Conservation (phyloP, 2,888 invertebrate species). For the Dolichomitus sp. region DNA sequence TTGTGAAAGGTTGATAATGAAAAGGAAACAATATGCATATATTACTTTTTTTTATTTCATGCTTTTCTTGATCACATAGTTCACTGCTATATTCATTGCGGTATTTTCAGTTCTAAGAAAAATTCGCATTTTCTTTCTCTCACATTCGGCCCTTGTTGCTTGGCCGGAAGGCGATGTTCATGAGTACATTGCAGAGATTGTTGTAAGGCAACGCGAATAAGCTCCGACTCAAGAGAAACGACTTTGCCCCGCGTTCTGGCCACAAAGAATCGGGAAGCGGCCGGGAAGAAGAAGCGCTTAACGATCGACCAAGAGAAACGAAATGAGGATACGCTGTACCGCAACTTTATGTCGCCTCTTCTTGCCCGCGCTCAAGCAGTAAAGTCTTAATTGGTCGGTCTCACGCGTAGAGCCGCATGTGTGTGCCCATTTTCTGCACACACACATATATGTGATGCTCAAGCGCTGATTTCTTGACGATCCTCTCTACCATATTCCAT, state of each 20-base stretch:
- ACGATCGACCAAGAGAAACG: constrained; percentile 69
- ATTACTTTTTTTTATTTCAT: too few relatives aligned
- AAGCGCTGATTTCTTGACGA: constrained; percentile 44
- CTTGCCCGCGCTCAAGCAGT: constrained; percentile 64
- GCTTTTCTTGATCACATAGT: not conserved
- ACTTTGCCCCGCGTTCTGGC: constrained; percentile 42
- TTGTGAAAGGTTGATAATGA: too few relatives aligned
- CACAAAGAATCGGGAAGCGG: constrained; percentile 41
- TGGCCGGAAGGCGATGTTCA: constrained; percentile 18
- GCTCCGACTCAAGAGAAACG: constrained; percentile 52
- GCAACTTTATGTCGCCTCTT: constrained; percentile 69
- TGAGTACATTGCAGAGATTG: constrained; percentile 19
- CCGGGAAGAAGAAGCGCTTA: constrained; percentile 56
- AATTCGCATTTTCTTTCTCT: not conserved
- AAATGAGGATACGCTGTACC: constrained; percentile 63
- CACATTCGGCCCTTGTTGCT: constrained; percentile 10
- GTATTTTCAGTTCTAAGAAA: not conserved
- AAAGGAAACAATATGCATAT: too few relatives aligned
- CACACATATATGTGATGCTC: constrained; percentile 20
- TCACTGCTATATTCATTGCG: not conserved
- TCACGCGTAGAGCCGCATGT: constrained; percentile 62
- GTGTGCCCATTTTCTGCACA: constrained; percentile 35
- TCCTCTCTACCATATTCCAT: not conserved
- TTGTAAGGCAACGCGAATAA: constrained; percentile 54
- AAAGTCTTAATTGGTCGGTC: constrained; percentile 75